phyloP scores from a whole-genome alignment of 2,888 invertebrate species.

The Linnaemya vulpina region DNA sequence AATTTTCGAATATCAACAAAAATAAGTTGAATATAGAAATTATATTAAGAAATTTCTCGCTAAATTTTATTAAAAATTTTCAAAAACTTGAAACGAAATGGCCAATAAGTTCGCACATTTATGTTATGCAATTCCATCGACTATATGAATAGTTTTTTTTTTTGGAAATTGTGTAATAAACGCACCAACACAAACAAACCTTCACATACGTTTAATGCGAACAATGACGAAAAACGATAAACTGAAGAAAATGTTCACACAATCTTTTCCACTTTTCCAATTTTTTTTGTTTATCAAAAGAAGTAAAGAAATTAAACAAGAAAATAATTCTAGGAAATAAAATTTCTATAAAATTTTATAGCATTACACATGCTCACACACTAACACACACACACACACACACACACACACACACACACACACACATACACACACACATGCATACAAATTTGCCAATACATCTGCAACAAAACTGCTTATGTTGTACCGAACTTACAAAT shows the following conservation, averaged over 20 bases:
- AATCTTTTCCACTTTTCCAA: constrained; percentile 4
- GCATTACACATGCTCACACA: constrained; percentile 26
- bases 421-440: neutral
- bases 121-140: no score
- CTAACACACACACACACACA: constrained; percentile 4
- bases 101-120: no score
- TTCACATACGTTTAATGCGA: constrained; percentile 18
- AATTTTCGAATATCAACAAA: no score
- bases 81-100: no score
- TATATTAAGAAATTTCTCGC: no score
- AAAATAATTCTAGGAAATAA: constrained; percentile 39
- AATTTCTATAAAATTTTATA: constrained; percentile 57
- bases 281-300: neutral
- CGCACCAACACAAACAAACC: constrained; percentile 40
- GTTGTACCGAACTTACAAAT: neutral
- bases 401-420: neutral
- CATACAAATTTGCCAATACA: constrained; percentile 22
- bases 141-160: neutral
- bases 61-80: no score
- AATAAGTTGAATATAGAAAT: no score
- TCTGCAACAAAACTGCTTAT: constrained; percentile 5
- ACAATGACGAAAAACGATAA: constrained; percentile 20
- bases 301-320: neutral
- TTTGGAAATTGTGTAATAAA: constrained; percentile 11
- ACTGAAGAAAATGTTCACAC: constrained; percentile 18